Conservation (phyloP, 2,113 vertebrate species). For the Crotalus helleri region DNA sequence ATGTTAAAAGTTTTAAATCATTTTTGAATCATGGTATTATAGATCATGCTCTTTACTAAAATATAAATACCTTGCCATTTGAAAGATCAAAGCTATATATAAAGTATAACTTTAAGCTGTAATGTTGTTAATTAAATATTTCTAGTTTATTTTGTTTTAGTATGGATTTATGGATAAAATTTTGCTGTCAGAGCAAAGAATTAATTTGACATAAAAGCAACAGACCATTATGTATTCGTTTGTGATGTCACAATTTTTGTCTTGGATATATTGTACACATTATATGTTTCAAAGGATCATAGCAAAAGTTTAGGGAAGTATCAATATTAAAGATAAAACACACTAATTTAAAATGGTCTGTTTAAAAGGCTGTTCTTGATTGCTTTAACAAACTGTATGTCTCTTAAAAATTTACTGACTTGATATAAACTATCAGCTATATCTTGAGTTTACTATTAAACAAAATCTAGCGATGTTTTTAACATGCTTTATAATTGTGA, state of each 20-base stretch:
- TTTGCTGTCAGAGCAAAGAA: constrained; percentile 17
- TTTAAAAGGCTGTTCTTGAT: constrained; percentile 12
- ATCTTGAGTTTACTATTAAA: background rate
- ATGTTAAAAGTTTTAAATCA: background rate
- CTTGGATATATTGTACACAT: constrained; percentile 19
- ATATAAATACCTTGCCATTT: background rate
- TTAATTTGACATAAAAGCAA: background rate
- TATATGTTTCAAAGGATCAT: background rate
- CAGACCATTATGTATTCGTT: background rate
- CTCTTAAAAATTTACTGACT: background rate
- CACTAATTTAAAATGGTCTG: constrained; percentile 11
- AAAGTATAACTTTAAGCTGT: background rate
- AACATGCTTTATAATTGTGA: background rate
- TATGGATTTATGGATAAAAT: background rate
- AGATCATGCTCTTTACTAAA: background rate
- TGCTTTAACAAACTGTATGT: background rate
- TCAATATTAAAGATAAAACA: background rate
- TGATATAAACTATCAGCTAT: background rate
- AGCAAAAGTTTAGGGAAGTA: background rate
- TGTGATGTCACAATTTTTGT: constrained; percentile 4
- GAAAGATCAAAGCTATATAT: background rate
- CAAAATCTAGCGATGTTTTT: background rate
- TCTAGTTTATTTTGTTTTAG: constrained; percentile 6
- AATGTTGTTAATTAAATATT: background rate
- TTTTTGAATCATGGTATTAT: background rate